Evolutionary conservation across 1,140 invertebrate genomes (phyloP).

Genomic region (Drosophila miranda): DNA sequence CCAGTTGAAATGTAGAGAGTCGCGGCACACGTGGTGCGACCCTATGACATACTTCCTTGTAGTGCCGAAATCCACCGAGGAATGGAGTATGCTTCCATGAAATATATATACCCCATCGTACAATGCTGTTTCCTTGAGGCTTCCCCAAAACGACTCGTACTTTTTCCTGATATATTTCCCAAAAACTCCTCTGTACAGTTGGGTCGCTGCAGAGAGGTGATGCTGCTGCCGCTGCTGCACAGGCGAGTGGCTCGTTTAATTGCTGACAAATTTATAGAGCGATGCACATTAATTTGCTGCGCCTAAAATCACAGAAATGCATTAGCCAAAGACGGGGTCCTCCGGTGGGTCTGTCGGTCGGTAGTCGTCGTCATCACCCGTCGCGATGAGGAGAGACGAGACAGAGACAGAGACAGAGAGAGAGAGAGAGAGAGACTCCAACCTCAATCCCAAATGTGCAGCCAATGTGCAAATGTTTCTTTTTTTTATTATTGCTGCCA

Average conservation of each 20-base stretch:
- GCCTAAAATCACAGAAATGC: slow-evolving; percentile 79
- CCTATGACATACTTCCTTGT: too few species aligned
- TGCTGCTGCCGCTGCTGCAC: slow-evolving; percentile 3
- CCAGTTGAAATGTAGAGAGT: too few species aligned
- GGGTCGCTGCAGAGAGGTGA: too few species aligned
- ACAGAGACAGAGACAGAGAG: too few species aligned
- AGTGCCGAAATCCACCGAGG: too few species aligned
- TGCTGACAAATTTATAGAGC: slow-evolving; percentile 82
- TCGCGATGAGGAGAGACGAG: slow-evolving; percentile 17
- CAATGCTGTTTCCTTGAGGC: too few species aligned
- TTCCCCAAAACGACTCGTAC: too few species aligned
- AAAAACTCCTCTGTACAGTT: too few species aligned
- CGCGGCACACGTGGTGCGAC: too few species aligned
- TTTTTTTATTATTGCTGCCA: slow-evolving; percentile 20
- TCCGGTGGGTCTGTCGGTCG: slow-evolving; percentile 21
- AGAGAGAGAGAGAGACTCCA: slow-evolving; percentile 25
- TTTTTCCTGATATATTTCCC: too few species aligned
- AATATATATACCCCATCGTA: too few species aligned
- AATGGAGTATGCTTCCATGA: too few species aligned
- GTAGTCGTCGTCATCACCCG: slow-evolving; percentile 35
- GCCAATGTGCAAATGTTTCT: slow-evolving; percentile 61
- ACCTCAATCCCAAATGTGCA: slow-evolving; percentile 75
- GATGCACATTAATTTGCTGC: slow-evolving; percentile 77
- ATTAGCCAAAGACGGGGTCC: slow-evolving; percentile 49
- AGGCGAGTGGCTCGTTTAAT: slow-evolving; percentile 68